Evolutionary conservation across 2,888 invertebrate species (phyloP).

Genomic region (Empis stercorea): DNA sequence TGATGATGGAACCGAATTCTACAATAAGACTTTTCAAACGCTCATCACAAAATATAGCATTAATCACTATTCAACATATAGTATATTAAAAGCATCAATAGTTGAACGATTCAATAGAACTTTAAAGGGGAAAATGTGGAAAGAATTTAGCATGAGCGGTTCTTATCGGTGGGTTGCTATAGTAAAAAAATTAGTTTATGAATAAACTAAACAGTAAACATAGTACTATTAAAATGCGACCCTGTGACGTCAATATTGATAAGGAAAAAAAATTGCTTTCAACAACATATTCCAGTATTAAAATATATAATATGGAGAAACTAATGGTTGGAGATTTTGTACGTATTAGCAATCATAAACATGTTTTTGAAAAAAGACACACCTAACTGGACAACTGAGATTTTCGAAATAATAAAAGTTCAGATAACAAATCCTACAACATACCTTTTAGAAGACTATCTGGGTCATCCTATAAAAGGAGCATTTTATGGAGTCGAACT

Average conservation of each 20-base stretch:
- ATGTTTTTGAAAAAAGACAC: too few relatives aligned
- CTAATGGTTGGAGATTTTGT: too few relatives aligned
- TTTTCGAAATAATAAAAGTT: too few relatives aligned
- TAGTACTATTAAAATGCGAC: constrained; percentile 16
- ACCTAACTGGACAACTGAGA: too few relatives aligned
- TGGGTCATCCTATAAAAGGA: too few relatives aligned
- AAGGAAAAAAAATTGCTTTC: background rate
- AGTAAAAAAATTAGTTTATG: constrained; percentile 8
- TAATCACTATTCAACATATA: constrained; percentile 11
- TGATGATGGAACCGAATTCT: constrained; percentile 18
- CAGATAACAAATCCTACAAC: too few relatives aligned
- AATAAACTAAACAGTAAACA: constrained; percentile 17
- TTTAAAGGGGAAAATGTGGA: constrained; percentile 15
- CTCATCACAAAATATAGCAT: constrained; percentile 14
- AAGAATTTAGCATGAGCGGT: constrained; percentile 17
- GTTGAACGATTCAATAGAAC: constrained; percentile 18
- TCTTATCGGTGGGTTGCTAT: constrained; percentile 17
- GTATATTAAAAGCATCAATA: constrained; percentile 15
- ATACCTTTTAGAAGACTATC: too few relatives aligned
- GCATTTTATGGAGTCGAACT: too few relatives aligned
- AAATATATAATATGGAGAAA: too few relatives aligned
- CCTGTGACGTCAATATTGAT: constrained; percentile 14
- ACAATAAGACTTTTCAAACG: constrained; percentile 14
- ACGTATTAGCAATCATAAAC: too few relatives aligned
- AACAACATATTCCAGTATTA: background rate